phyloP scores from a whole-genome alignment of 2,888 invertebrate genomes.

The Amphipoea lucens region DNA sequence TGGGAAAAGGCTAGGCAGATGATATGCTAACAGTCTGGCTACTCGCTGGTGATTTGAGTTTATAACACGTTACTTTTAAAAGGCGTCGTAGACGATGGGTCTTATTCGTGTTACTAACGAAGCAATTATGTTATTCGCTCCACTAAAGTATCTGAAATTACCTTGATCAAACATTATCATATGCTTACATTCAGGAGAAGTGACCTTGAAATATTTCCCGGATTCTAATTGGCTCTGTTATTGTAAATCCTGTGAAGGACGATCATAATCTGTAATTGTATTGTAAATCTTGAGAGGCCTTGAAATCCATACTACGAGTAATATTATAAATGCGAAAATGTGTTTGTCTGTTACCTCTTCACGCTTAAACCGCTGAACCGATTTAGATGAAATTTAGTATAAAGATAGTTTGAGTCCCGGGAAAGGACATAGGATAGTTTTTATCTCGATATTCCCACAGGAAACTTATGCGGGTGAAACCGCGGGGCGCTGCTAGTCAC shows the following conservation, averaged over 20 bases:
- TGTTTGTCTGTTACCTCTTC: too few species aligned
- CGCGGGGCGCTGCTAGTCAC: too few species aligned
- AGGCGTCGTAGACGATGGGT: too few species aligned
- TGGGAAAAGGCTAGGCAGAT: too few species aligned
- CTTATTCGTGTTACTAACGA: background rate
- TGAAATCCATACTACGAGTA: constrained; percentile 18
- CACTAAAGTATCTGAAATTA: background rate
- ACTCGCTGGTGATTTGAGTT: background rate
- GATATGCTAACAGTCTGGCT: background rate
- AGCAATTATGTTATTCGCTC: background rate
- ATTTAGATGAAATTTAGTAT: too few species aligned
- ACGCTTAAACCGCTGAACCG: too few species aligned
- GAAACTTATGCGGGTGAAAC: too few species aligned
- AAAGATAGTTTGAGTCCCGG: too few species aligned
- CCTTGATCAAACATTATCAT: constrained; percentile 5
- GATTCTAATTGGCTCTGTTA: constrained; percentile 27
- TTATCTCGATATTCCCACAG: too few species aligned
- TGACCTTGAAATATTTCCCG: constrained; percentile 38
- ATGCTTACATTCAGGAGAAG: constrained; percentile 1
- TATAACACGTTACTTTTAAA: background rate
- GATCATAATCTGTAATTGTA: constrained; percentile 39
- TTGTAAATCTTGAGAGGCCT: constrained; percentile 33
- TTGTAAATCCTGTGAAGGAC: constrained; percentile 37
- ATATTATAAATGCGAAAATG: too few species aligned
- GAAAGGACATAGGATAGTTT: too few species aligned